Conservation (phyloP, 2,888 invertebrate species). For the Pseudanteris insignis region DNA sequence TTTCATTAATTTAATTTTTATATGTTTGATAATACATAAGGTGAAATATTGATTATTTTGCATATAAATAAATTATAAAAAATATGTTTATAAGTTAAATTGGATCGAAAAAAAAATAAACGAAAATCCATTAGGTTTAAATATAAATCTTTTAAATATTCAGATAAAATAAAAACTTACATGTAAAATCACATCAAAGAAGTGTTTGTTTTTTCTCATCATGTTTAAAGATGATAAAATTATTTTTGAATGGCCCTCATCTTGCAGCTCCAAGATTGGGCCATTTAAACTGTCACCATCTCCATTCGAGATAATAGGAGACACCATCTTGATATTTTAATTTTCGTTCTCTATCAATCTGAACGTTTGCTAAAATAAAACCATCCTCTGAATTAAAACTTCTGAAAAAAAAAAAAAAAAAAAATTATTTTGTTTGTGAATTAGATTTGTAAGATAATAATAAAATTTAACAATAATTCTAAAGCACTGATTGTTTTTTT, state of each 20-base stretch:
- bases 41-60: too few species aligned
- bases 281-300: slow-evolving; percentile 48
- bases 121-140: too few species aligned
- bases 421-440: too few species aligned
- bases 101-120: too few species aligned
- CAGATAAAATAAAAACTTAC: slow-evolving; percentile 69
- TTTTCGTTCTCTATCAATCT: neutral
- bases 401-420: slow-evolving; percentile 9
- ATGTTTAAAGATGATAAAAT: slow-evolving; percentile 77
- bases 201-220: slow-evolving; percentile 84
- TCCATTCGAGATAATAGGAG: slow-evolving; percentile 46
- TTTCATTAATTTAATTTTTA: too few species aligned
- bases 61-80: too few species aligned
- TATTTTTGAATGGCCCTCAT: slow-evolving; percentile 48
- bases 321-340: slow-evolving; percentile 47
- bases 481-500: too few species aligned
- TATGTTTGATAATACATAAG: too few species aligned
- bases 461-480: too few species aligned
- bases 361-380: slow-evolving; percentile 10
- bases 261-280: slow-evolving; percentile 49
- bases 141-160: too few species aligned
- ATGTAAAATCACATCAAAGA: slow-evolving; percentile 86
- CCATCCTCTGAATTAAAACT: slow-evolving; percentile 4
- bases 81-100: too few species aligned
- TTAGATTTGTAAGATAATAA: too few species aligned